Evolutionary conservation across 2,888 invertebrate genomes (phyloP).

Genomic region (Sminthurides aquaticus): DNA sequence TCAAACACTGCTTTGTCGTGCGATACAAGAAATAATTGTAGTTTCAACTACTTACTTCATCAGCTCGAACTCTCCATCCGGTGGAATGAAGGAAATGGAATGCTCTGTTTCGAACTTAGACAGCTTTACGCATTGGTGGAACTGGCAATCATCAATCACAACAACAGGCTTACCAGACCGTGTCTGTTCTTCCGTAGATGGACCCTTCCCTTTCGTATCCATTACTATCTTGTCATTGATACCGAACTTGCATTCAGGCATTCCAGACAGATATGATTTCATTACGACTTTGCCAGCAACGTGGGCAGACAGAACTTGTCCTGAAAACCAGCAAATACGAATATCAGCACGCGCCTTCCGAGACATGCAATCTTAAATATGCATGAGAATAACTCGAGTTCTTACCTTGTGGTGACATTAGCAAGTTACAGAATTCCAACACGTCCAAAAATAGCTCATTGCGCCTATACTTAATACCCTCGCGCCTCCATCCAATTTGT

Average conservation of each 20-base stretch:
- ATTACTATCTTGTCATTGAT: conserved; percentile 99
- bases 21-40: too few relatives aligned
- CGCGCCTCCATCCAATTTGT: conserved; percentile 97
- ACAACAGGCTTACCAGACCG: conserved; percentile 95
- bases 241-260: conserved; percentile 96
- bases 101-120: conserved; percentile 99
- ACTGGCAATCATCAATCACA: conserved; percentile 99
- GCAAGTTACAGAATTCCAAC: conserved; percentile 93
- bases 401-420: conserved; percentile 98
- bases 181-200: conserved; percentile 63
- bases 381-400: too few relatives aligned
- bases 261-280: conserved; percentile 98
- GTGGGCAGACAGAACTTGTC: conserved; percentile 96
- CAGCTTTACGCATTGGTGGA: conserved; percentile 98
- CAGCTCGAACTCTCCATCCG: conserved; percentile 98
- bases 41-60: conserved; percentile 90
- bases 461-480: conserved; percentile 97
- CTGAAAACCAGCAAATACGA: conserved; percentile 51
- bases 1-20: too few relatives aligned
- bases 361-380: too few relatives aligned
- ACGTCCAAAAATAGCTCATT: conserved; percentile 99
- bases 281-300: conserved; percentile 99
- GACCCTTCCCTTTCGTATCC: conserved; percentile 81
- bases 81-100: conserved; percentile 99
- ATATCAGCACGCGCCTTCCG: neutral